These are phyloP conservation scores for Itoplectis maculator DNA, from an alignment of 2,888 invertebrate species.

Conservation along the genomic window DNA sequence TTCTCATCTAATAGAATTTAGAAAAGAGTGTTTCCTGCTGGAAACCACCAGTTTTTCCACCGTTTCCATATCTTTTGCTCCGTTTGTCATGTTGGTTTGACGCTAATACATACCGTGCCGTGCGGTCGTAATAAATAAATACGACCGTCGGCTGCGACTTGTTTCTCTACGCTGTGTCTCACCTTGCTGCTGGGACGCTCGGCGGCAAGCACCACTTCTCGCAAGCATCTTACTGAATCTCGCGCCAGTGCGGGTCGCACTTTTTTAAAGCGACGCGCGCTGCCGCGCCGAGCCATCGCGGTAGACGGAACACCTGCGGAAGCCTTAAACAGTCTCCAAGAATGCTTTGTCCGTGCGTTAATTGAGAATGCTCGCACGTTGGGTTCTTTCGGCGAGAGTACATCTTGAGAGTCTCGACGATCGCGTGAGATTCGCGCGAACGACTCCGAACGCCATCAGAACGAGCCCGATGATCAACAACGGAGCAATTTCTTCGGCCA, in stretches of 20 bases:
- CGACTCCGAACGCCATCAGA: background rate
- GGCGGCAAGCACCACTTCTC: slow-evolving; percentile 76
- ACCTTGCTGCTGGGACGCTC: slow-evolving; percentile 83
- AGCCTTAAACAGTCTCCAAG: slow-evolving; percentile 84
- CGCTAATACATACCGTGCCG: slow-evolving; percentile 82
- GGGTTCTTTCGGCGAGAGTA: slow-evolving; percentile 6
- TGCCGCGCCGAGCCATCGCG: slow-evolving; percentile 76
- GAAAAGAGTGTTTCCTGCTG: slow-evolving; percentile 2
- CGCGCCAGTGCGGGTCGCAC: slow-evolving; percentile 74
- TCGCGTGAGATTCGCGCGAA: slow-evolving; percentile 41
- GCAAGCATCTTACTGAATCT: slow-evolving; percentile 77
- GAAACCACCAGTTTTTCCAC: slow-evolving; percentile 33
- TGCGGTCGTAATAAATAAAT: slow-evolving; percentile 76
- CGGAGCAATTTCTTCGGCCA: slow-evolving; percentile 30
- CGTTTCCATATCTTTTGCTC: slow-evolving; percentile 30
- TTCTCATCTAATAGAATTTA: no score
- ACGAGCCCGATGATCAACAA: background rate
- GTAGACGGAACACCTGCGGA: slow-evolving; percentile 81
- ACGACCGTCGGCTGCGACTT: slow-evolving; percentile 80
- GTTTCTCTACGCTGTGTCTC: slow-evolving; percentile 84
- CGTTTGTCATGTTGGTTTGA: slow-evolving; percentile 60
- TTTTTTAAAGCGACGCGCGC: slow-evolving; percentile 69
- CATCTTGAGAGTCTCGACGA: slow-evolving; percentile 20
- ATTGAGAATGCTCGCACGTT: slow-evolving; percentile 47
- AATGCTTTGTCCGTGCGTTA: slow-evolving; percentile 81